Evolutionary conservation across 1,140 invertebrate genomes (phyloP), one percentile per base, ranked within the genome.

Genomic region (Adelges cooleyi): DNA sequence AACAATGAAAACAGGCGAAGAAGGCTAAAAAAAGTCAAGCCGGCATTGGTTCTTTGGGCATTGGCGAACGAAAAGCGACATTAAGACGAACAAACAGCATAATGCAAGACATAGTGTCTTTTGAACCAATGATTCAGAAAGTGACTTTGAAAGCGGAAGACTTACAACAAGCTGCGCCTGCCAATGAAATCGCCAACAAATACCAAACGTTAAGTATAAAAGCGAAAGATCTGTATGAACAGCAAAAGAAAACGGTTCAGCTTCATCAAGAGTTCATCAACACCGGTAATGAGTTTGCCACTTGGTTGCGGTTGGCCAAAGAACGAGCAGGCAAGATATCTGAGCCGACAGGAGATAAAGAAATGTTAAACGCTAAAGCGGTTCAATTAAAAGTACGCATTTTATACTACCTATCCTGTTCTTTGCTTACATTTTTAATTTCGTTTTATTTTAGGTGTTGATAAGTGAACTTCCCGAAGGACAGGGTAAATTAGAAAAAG

Each of bases 121-220:
- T 94, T 76, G 90, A 94, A 74, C 92, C 92, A 4, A 93, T 94
- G 89, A 94, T 95, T 69, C 89, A 92, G 73, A 92, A 90, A 33
- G 89, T 94, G 13, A 86, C 89, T 44, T 89, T 86, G 33, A 94
- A 93, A 79, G 91, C 90, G 59, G 90, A 90, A 70, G 89, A 92
- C 76, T 76, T 92, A 59, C 86, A 86, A 76, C 89, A 90, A 76
- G 87, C 86, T 52, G 86, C 84, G 50, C 89, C 89, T 6, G 87
- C 89, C 10, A 87, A 87, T 3, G 90, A 93, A 75, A 94, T 95
- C 27, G 88, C 89, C 0, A 86, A 81, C 48, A 92, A 93, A 77
- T 95, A 94, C 71, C 86, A 93, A 75, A 88, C 80, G n/a, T 75
- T 94, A 8, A 89, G 86, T 44, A 90, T 91, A 75, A 87, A 92